A percentile compares a stretch with the other conserved stretches of the same genome.
Evolutionary conservation across 2,113 vertebrate species (phyloP).

Genomic region (Phaethornis superciliosus): DNA sequence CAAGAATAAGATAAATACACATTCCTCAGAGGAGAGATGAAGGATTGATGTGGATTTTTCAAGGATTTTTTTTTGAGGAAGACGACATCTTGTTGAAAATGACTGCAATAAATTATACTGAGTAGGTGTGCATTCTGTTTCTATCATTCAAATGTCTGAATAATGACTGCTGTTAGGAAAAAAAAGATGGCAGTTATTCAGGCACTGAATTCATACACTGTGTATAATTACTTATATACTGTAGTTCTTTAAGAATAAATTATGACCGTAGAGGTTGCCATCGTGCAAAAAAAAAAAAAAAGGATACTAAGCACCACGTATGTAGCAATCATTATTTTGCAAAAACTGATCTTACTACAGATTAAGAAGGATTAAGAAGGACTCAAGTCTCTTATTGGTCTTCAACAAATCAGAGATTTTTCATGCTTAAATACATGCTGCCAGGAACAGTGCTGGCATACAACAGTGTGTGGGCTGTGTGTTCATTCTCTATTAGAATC

Average conservation of each 20-base stretch:
- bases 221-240: background rate
- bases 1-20: constrained; percentile 38
- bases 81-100: constrained; percentile 33
- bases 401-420: background rate
- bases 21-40: constrained; percentile 33
- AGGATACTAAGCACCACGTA: background rate
- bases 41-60: constrained; percentile 9
- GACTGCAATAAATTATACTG: background rate
- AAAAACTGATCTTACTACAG: background rate
- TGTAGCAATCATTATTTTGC: background rate
- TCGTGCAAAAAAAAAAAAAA: background rate
- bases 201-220: background rate
- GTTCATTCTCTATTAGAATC: background rate
- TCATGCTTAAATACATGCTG: background rate
- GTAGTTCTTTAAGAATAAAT: background rate
- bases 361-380: background rate
- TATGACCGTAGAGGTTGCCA: background rate
- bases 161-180: background rate
- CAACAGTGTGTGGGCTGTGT: background rate
- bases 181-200: background rate
- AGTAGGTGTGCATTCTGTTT: constrained; percentile 4
- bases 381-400: background rate
- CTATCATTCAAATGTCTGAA: background rate
- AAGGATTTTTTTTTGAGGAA: background rate
- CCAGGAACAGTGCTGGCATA: background rate